Evolutionary conservation across 2,797 vertebrate species (phyloP), one percentile per base, ranked within the genome.

Genomic region (Microchirus variegatus): DNA sequence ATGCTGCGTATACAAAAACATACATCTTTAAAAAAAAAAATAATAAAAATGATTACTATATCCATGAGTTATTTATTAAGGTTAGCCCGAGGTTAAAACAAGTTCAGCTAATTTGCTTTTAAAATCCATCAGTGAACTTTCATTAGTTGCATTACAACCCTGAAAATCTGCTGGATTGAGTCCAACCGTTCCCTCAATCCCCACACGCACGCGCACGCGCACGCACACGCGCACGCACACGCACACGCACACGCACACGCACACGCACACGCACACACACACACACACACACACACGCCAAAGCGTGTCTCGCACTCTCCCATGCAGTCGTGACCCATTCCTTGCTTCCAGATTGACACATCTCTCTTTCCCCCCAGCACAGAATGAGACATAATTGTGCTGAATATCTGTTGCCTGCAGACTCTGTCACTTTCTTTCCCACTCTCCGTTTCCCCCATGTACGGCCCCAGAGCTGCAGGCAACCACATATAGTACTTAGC

Each of bases 401-500:
- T 75, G 63, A 59, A 78, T 83, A 73, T 85, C 70, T 87, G 78
- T 81, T 83, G 83, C 84, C 86, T 83, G 72, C 68, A 70, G 67
- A 67, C 77, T 76, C 77, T 83, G 83, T 87, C 82, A 84, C 75
- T 77, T 77, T 75, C 80, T 45, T 80, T 84, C 71, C 68, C 56
- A 52, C 15, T 36, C 49, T 51, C 49, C 49, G 49, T 53, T 22
- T 78, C 75, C 74, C 75, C 68, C 75, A 68, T 81, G 81, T 78
- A 75, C 47, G 48, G 68, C 75, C 73, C 73, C 67, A 50, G 80
- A 71, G 84, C 82, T 84, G 78, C 80, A 75, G 78, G 82, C 77
- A 69, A 77, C 83, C 80, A 68, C 80, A 69, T 85, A 73, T 77
- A 83, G 73, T 79, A 78, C 83, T 84, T 81, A 84, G 80, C 84